phyloP scores from a whole-genome alignment of 2,888 invertebrate genomes.

The Galeopsomyia nigrocyanea region DNA sequence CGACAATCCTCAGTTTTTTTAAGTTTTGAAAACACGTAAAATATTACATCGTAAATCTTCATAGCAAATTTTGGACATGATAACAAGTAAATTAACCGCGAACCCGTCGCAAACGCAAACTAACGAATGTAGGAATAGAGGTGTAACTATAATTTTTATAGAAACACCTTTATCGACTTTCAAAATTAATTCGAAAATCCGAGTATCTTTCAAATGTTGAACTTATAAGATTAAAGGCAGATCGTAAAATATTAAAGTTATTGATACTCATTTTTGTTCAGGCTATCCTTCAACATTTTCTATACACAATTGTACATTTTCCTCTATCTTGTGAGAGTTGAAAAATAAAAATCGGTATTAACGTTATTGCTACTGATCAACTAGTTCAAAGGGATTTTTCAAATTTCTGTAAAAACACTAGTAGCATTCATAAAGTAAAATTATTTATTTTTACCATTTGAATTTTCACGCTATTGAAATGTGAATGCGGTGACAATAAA shows the following conservation, averaged over 20 bases:
- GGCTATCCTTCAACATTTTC: constrained; percentile 40
- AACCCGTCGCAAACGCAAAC: background rate
- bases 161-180: constrained; percentile 1
- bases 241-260: constrained; percentile 13
- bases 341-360: too few relatives aligned
- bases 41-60: background rate
- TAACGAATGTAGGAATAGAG: background rate
- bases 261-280: constrained; percentile 28
- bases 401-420: constrained; percentile 34
- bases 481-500: constrained; percentile 44
- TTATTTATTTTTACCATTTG: constrained; percentile 48
- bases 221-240: constrained; percentile 40
- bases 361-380: too few relatives aligned
- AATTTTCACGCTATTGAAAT: constrained; percentile 41
- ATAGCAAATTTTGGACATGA: constrained; percentile 8
- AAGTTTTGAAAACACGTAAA: background rate
- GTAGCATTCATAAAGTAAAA: constrained; percentile 41
- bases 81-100: background rate
- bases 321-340: constrained; percentile 1
- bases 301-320: constrained; percentile 43
- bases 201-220: constrained; percentile 9
- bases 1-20: background rate
- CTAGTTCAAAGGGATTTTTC: too few relatives aligned
- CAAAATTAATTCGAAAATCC: background rate
- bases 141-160: constrained; percentile 39